Base-by-base conservation (phyloP, 2,113 vertebrate genomes). In the Percopsis transmontana region DNA sequence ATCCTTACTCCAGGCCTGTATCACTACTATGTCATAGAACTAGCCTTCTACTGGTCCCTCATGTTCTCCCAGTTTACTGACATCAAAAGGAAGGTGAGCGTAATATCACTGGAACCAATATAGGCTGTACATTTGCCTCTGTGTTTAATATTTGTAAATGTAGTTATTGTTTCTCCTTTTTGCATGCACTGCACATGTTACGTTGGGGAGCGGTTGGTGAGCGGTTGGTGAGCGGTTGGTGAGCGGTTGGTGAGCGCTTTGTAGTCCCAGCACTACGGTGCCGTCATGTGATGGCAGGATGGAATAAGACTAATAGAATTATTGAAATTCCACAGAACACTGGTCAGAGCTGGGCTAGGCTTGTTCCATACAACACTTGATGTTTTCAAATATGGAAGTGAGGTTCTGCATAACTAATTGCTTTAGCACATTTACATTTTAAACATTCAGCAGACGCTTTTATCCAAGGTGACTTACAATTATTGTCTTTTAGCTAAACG, bases 11-110 rank as follows among this genome's bases (percentile, higher is more conserved):
- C 92, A 42, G 93, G 90, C 18, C 88, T 98, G 83, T 98, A 95
- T 90, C 89, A 91, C 85, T 98, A 96, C 89, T 99, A 99, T 57
- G 87, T 95, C 73, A 89, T 90, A 72, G 93, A 99, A 76, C 88
- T 99, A 92, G 93, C 96, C 52, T 97, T 98, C 90, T 99, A 99
- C 85, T 97, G 95, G 96, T 97, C 97, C 52, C 94, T 99, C 33
- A 94, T 99, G 94, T 98, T 97, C 90, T 98, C 97, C 71, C 97
- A 99, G 91, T 99, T 99, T 92, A 98, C 80, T 70, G 97, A 99
- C 90, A 96, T 99, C 86, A 96, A 95, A 86, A 91, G 97, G 80
- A 99, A 99, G 97, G 97, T 99, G 84, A 96, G 95, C 5, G 14
- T 16, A 68, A 67, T 51, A 7, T 7, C 40, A 3, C 4, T n/a